phyloP scores from a whole-genome alignment of 2,888 invertebrate species.

The Mechanitis messenoides region DNA sequence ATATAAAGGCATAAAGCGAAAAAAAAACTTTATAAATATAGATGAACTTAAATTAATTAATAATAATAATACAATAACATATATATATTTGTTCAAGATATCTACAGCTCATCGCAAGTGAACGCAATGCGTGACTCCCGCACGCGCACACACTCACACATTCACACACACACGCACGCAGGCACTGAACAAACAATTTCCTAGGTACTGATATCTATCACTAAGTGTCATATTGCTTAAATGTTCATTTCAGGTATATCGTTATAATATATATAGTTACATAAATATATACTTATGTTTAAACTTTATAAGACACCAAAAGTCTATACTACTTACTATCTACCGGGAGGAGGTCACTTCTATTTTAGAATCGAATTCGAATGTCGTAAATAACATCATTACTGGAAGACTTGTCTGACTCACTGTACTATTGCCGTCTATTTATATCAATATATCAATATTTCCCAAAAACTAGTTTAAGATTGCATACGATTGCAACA shows the following conservation, averaged over 20 bases:
- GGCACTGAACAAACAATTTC: constrained; percentile 6
- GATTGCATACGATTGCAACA: not conserved
- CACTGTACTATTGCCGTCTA: constrained; percentile 14
- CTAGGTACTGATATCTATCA: constrained; percentile 8
- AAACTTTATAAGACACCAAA: constrained; percentile 11
- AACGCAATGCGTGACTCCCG: not conserved
- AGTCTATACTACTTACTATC: constrained; percentile 8
- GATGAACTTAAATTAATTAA: constrained; percentile 9
- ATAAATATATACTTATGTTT: constrained; percentile 7
- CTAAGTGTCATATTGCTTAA: constrained; percentile 23
- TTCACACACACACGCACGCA: not conserved
- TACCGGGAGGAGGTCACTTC: constrained; percentile 10
- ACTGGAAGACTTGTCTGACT: constrained; percentile 15
- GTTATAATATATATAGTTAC: not conserved
- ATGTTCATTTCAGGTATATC: constrained; percentile 16
- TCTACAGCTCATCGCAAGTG: constrained; percentile 1
- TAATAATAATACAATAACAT: constrained; percentile 9
- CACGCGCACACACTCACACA: not conserved
- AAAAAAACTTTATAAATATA: constrained; percentile 10
- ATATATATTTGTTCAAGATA: constrained; percentile 5
- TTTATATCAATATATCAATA: constrained; percentile 9
- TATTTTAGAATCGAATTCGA: constrained; percentile 11
- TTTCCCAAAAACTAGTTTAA: constrained; percentile 13
- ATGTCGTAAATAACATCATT: constrained; percentile 11
- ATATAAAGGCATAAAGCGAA: constrained; percentile 9